Evolutionary conservation across 2,797 vertebrate species (phyloP).

Genomic region (Scarus forsteni): DNA sequence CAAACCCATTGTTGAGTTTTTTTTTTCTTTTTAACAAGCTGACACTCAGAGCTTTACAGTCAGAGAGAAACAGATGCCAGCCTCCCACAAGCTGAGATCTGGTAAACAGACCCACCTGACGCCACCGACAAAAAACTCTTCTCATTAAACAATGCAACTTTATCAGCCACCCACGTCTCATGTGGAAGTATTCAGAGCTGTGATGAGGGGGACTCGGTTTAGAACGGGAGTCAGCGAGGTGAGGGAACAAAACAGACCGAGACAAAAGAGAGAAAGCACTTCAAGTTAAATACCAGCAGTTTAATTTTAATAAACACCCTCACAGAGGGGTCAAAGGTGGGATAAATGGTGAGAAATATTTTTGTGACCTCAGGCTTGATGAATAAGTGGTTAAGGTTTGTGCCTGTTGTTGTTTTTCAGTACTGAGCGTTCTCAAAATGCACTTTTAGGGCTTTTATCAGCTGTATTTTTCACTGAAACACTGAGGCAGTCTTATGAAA

Average conservation of each 20-base stretch:
- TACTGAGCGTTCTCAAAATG: not conserved
- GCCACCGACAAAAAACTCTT: conserved; percentile 45
- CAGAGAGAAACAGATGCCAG: conserved; percentile 81
- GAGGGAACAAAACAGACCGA: conserved; percentile 11
- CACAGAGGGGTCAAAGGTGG: conserved; percentile 20
- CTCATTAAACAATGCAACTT: conserved; percentile 75
- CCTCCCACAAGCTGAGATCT: conserved; percentile 71
- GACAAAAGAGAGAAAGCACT: conserved; percentile 6
- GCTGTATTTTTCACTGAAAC: no score
- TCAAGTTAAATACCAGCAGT: conserved; percentile 7
- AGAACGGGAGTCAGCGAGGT: conserved; percentile 32
- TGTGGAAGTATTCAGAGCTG: conserved; percentile 44
- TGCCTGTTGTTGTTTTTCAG: conserved; percentile 13
- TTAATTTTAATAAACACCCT: not conserved
- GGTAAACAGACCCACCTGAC: conserved; percentile 74
- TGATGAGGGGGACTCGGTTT: conserved; percentile 36
- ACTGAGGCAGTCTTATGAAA: no score
- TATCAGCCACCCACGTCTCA: conserved; percentile 71
- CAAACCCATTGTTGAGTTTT: conserved; percentile 34
- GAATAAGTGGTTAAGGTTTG: not conserved
- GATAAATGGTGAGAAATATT: not conserved
- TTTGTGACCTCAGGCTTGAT: conserved; percentile 13
- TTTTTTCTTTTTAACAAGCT: conserved; percentile 58
- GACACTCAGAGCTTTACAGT: conserved; percentile 69
- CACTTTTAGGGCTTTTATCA: not conserved